Percentiles rank a stretch among this genome's conserved stretches.
Conservation (phyloP, 2,888 invertebrate species). For the Volucella zonaria region DNA sequence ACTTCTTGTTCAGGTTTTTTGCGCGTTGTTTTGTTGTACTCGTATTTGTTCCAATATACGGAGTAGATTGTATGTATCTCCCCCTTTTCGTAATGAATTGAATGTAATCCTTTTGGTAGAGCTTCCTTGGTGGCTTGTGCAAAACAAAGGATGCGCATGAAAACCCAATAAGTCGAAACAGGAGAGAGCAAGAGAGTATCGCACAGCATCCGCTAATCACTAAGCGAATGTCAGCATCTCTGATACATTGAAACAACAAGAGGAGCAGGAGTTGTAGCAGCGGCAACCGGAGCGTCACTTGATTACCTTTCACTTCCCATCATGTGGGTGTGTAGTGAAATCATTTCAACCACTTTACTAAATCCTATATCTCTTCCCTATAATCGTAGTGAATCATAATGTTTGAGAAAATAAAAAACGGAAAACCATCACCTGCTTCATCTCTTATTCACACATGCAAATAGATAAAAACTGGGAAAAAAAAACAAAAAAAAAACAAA, state of each 20-base stretch:
- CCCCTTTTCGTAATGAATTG: conserved; percentile 48
- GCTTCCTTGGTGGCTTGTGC: conserved; percentile 42
- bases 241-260: too few relatives aligned
- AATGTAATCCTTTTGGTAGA: conserved; percentile 65
- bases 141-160: conserved; percentile 66
- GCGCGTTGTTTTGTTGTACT: conserved; percentile 23
- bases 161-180: conserved; percentile 18
- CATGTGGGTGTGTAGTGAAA: conserved; percentile 66
- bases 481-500: too few relatives aligned
- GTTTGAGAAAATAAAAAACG: conserved; percentile 34
- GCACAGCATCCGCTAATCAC: conserved; percentile 67
- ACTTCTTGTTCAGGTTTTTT: conserved; percentile 28
- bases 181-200: conserved; percentile 40
- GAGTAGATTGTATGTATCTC: not conserved
- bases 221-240: conserved; percentile 48
- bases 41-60: not conserved
- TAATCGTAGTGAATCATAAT: conserved; percentile 9
- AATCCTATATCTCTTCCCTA: conserved; percentile 15
- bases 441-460: conserved; percentile 65
- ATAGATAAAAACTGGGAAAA: conserved; percentile 22
- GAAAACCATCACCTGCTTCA: conserved; percentile 47
- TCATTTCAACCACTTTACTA: conserved; percentile 52
- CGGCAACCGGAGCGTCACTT: conserved; percentile 41
- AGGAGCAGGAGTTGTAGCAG: not conserved
- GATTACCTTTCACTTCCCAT: conserved; percentile 61